Evolutionary conservation across 2,888 invertebrate genomes (phyloP), one percentile per base, ranked within the genome.

Genomic region (Dryobota labecula): DNA sequence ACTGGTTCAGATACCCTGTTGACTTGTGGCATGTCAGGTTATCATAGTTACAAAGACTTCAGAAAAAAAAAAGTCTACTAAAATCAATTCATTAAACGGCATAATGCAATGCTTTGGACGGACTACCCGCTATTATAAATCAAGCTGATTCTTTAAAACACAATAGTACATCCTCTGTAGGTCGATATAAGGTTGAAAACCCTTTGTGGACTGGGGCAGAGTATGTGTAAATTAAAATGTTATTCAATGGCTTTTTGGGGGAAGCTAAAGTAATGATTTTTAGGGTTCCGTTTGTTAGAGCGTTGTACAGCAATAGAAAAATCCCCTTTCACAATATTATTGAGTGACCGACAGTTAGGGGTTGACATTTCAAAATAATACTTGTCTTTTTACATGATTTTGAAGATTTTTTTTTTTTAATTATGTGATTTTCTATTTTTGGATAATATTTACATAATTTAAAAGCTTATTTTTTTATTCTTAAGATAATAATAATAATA

Each of bases 191-290:
- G 20, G 66, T 30, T 47, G 24, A 53, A 41, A 66, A 15, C 67
- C n/a, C 6, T n/a, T 49, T 60, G 58, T 13, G 27, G 11, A 66
- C 1, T n/a, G 24, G 0, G 4, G 2, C 0, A n/a, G 41, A 58
- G 30, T 53, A 45, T 43, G 67, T 67, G 62, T 77, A 68, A 80
- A 80, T 77, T 77, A 68, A 77, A 80, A 67, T 49, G 62, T 63
- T 67, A 58, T 76, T 76, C 47, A 67, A 57, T 75, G 51, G 41
- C 30, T 36, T 62, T 73, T 66, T 74, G n/a, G 67, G 76, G 76
- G 61, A 57, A 43, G 61, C 15, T 49, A 18, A 62, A 75, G 75
- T 80, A 80, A 80, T 75, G 41, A 66, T 66, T 47, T 76, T 62
- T 66, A 38, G 67, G 76, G 76, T 56, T 76, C 53, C 27, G 30